Base-by-base conservation (phyloP, 2,797 vertebrate genomes). In the Echiichthys vipera region DNA sequence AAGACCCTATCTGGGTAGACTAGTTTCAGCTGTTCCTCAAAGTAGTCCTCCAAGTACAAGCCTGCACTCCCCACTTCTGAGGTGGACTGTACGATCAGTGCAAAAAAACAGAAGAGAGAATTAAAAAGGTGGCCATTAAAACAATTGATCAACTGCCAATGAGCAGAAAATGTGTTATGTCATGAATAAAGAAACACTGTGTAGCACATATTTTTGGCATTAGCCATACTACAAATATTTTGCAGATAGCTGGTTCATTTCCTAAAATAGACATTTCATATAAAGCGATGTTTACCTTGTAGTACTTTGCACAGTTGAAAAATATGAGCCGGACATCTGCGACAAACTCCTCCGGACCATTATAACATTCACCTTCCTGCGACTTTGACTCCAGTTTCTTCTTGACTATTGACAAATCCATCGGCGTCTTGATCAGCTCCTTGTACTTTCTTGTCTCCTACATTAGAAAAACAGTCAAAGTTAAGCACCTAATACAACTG, bases 251-350 rank as follows among this genome's bases (percentile, higher is more conserved):
- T 9, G n/a, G 3, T 24, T 50, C 4, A 47, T 34, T 30, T 50
- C 5, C 12, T 17, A 25, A 6, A 13, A 24, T 5, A 4, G 0
- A 20, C 3, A 14, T 45, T 25, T n/a, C 10, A n/a, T 37, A 17
- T 11, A 34, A 56, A 29, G 0, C 14, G 3, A 54, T 5, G 9
- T 55, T 62, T 94, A 98, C 98, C 84, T 99, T 98, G 88, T 98
- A 98, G 87, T 98, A 99, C 74, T 97, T 98, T 6, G 96, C 96
- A 83, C 98, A 99, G 92, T 99, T 99, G 94, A 93, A 96, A 85
- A 99, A 99, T 94, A 99, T 98, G 65, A 99, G 96, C 50, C 96
- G 93, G 77, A 99, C 90, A 0, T 99, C 98, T 3, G 93, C 91
- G 20, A 99, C 96, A 80, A 98, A 96, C 27, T 92, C 95, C 65